These are phyloP conservation scores for Macrophya annulata DNA, from an alignment of 2,888 invertebrate genomes.

Conservation along the genomic window DNA sequence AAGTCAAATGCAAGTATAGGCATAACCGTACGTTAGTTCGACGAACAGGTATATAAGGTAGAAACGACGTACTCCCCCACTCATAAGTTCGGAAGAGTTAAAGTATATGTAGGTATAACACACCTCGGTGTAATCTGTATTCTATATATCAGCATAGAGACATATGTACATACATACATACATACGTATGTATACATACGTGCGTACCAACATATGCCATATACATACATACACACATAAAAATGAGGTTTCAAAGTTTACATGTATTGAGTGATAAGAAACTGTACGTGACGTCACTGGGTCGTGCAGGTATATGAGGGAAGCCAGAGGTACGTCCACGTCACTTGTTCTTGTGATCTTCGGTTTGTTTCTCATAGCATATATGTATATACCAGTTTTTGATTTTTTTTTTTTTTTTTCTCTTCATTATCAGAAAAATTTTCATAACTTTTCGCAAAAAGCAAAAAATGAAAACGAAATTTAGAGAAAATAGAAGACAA, in stretches of 20 bases:
- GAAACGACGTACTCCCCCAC: neutral
- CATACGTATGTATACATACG: neutral
- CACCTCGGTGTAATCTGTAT: neutral
- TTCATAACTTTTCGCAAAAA: neutral
- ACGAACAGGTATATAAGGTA: slow-evolving; percentile 5
- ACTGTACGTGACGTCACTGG: slow-evolving; percentile 75
- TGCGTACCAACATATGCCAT: neutral
- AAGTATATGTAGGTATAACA: neutral
- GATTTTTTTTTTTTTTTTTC: neutral
- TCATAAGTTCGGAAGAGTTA: neutral
- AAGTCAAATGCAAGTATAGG: neutral
- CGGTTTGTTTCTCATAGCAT: slow-evolving; percentile 64
- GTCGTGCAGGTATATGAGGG: slow-evolving; percentile 77
- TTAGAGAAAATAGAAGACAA: too few species aligned
- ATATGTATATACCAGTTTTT: neutral
- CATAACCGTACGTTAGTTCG: neutral
- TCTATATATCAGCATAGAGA: neutral
- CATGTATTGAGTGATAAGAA: slow-evolving; percentile 75
- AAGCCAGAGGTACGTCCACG: slow-evolving; percentile 75
- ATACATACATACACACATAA: neutral
- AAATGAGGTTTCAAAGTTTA: neutral
- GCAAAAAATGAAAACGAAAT: neutral
- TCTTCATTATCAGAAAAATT: neutral
- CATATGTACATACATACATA: neutral
- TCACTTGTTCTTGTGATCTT: slow-evolving; percentile 76